A percentile compares a stretch with the other conserved stretches of the same genome.
These are phyloP conservation scores for Mormyrus iriodes DNA, from an alignment of 2,113 vertebrate species.

Conservation along the genomic window DNA sequence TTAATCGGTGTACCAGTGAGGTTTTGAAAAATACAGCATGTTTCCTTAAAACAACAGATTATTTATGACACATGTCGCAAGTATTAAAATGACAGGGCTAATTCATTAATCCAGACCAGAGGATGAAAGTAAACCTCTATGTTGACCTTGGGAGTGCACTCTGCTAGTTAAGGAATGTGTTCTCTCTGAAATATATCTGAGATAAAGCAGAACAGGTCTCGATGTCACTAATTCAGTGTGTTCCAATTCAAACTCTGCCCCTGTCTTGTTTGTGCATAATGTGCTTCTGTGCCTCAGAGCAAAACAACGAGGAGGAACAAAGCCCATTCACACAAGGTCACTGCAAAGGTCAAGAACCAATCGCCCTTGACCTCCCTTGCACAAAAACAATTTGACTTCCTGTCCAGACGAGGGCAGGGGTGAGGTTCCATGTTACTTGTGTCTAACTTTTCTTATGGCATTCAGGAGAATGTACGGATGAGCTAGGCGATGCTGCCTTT, in stretches of 20 bases:
- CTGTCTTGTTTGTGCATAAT: neutral
- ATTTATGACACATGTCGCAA: neutral
- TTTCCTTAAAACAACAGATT: neutral
- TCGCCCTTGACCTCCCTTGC: neutral
- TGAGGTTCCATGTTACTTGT: neutral
- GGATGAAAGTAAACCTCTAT: neutral
- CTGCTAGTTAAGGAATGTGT: neutral
- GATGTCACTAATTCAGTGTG: neutral
- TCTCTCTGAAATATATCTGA: neutral
- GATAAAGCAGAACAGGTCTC: neutral
- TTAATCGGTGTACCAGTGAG: neutral
- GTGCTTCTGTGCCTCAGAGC: neutral
- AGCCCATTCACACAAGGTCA: neutral
- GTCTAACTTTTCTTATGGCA: neutral
- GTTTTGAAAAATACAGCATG: neutral
- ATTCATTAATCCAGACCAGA: neutral
- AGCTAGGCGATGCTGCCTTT: neutral
- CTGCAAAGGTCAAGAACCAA: neutral
- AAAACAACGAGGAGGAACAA: neutral
- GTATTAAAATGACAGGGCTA: neutral
- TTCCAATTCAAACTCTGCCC: neutral
- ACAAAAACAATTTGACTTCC: slow-evolving; percentile 7
- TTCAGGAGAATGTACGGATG: neutral
- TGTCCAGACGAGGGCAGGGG: neutral
- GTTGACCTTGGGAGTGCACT: neutral